phyloP scores from a whole-genome alignment of 2,113 vertebrate species.

The Platysternon megacephalum region DNA sequence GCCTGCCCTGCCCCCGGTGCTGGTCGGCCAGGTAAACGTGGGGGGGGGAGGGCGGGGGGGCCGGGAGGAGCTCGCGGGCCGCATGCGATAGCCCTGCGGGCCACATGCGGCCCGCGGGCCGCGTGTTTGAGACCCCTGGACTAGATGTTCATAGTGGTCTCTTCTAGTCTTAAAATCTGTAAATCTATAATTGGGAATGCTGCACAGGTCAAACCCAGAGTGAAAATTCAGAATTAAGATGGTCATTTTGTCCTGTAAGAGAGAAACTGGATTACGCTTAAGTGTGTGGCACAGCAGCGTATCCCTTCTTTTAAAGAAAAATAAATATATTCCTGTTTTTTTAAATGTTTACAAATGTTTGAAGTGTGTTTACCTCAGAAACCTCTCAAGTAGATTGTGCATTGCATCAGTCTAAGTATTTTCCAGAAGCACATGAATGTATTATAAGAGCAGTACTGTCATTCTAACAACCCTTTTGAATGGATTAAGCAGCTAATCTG shows the following conservation, averaged over 20 bases:
- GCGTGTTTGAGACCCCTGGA: too few relatives aligned
- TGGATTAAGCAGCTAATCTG: neutral
- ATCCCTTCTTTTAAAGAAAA: conserved; percentile 64
- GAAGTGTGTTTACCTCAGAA: conserved; percentile 73
- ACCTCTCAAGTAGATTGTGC: conserved; percentile 68
- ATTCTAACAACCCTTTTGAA: neutral
- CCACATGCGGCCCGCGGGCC: too few relatives aligned
- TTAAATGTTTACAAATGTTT: conserved; percentile 64
- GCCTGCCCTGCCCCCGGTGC: too few relatives aligned
- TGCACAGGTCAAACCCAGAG: conserved; percentile 50
- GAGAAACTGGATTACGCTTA: conserved; percentile 53
- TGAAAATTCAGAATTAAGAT: conserved; percentile 34
- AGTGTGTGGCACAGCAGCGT: conserved; percentile 57
- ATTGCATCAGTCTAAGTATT: conserved; percentile 62
- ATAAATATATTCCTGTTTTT: conserved; percentile 60
- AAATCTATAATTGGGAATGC: conserved; percentile 20
- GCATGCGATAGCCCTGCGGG: too few relatives aligned
- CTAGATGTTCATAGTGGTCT: conserved; percentile 17
- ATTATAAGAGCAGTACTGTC: conserved; percentile 1
- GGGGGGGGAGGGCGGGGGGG: too few relatives aligned
- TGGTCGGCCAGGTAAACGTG: too few relatives aligned
- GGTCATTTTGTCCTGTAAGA: neutral
- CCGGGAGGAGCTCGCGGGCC: too few relatives aligned
- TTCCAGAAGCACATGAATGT: conserved; percentile 42
- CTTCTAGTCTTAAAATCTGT: conserved; percentile 41